Evolutionary conservation across 2,888 invertebrate genomes (phyloP), one percentile per base, ranked within the genome.

Genomic region (Minunthozetes semirufus): DNA sequence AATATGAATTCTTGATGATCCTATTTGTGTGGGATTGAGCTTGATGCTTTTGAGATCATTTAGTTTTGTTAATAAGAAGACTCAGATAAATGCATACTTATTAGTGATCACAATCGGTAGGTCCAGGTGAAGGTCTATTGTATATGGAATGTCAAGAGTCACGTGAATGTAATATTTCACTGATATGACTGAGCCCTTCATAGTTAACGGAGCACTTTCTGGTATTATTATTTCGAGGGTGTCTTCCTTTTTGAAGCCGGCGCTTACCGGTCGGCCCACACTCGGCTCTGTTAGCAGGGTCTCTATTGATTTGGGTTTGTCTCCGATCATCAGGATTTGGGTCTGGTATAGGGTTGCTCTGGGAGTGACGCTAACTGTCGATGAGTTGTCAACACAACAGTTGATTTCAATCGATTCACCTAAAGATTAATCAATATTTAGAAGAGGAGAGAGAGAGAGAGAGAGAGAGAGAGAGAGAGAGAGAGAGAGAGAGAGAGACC

Each of bases 281-380:
- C 72, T 33, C 22, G 75, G 56, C 46, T 75, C 75, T 17, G 75
- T 29, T 25, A 75, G 19, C 5, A 59, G 42, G 15, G 33, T 72
- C n/a, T 75, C 75, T 13, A 75, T 59, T n/a, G 75, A 71, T 19
- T 75, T 75, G n/a, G 72, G 75, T 61, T 71, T 53, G 25, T 75
- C 75, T 5, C 75, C 75, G 13, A 59, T 42, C 75, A 75, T 75
- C n/a, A 56, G 72, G 29, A 75, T 75, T 42, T 72, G 75, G 19
- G 75, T 75, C 25, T 75, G 75, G 46, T 72, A 75, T 22, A 75
- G 56, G 9, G 61, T 75, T 48, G 72, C 75, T 6, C 75, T 46
- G 25, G 75, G 75, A 53, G 71, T 75, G 29, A 75, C 75, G 25
- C 42, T 72, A 9, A 72, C 75, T 17, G 75, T 59, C 8, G 75